Base-by-base conservation (phyloP, 2,113 vertebrate genomes). In the Siniperca knerii region DNA sequence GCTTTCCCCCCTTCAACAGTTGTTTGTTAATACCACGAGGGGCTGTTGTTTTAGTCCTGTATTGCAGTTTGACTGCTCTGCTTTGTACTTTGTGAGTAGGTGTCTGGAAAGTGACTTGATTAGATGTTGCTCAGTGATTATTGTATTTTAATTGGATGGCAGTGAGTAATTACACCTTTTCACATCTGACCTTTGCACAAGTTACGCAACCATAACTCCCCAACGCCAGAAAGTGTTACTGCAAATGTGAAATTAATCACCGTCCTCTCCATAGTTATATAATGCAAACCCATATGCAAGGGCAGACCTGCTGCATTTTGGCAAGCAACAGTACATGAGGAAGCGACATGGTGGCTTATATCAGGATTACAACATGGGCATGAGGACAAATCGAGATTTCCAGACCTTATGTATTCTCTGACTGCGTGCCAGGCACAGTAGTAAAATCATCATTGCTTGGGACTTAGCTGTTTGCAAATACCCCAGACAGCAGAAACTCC, bases 351-450 rank as follows among this genome's bases (percentile, higher is more conserved):
- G 11, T 79, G 83, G 89, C 89, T 95, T 94, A 93, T 66, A 92
- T 83, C 89, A 66, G 90, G 93, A 94, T 95, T 95, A 95, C 78
- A 84, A 83, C 73, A 81, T 87, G 92, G 89, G 89, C 89, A 91
- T 65, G 66, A 77, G 62, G 70, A 89, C 86, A 93, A 89, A 86
- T 89, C 0, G 78, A 80, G 78, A 91, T 89, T 92, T 92, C 25
- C 64, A 84, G 81, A 91, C 73, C 75, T 92, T 77, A 89, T 86
- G 82, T 83, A 87, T 91, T 90, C 62, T 61, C 77, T 89, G 91
- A 81, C 58, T 58, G 15, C 0, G 33, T 75, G 88, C 90, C 90
- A 93, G 84, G n/a, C 33, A 29, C 82, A 37, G 81, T 68, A 77
- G 73, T 82, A 74, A 83, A 84, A 77, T 64, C 83, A 87, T 84